Evolutionary conservation across 2,113 vertebrate genomes (phyloP), one percentile per base, ranked within the genome.

Genomic region (Barbus barbus): DNA sequence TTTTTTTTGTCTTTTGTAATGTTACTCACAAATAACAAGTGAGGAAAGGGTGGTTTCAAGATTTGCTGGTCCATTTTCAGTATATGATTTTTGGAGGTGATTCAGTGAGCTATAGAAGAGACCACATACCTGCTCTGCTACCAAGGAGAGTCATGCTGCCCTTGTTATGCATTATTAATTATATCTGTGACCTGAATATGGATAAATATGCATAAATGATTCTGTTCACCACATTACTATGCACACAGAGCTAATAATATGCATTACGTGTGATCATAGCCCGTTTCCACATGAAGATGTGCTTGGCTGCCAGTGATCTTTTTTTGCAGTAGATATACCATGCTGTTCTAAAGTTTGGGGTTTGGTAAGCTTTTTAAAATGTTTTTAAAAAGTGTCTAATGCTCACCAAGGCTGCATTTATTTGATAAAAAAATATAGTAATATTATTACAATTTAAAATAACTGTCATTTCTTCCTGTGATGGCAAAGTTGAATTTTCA

Each of bases 191-290:
- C 69, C 84, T 85, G 78, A 81, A 75, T 80, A 75, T 81, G 56
- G 67, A 86, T 82, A 26, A 80, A 58, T 82, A 67, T 60, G 56
- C 24, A 33, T 65, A 83, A 67, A 65, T 63, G 16, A 28, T 84
- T 84, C 85, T 88, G 74, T 90, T 89, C 88, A 84, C 86, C 86
- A 90, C 26, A 85, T 74, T 87, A n/a, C n/a, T n/a, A 88, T 90
- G 86, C 90, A 89, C 86, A 90, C 84, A 80, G 26, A 88, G 79
- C 82, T 83, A 56, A 74, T 83, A 56, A 74, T 82, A 18, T 67
- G 38, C 73, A 46, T 84, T 80, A 53, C 51, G 84, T 80, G 81
- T 16, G 82, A 72, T 85, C 87, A 9, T 24, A 77, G 67, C 82
- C 67, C 76, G 46, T 60, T 48, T 67, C 38, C 31, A 77, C 26